Evolutionary conservation across 1,140 invertebrate species (phyloP), one percentile per base, ranked within the genome.

Genomic region (Akabosia matsudoensis): DNA sequence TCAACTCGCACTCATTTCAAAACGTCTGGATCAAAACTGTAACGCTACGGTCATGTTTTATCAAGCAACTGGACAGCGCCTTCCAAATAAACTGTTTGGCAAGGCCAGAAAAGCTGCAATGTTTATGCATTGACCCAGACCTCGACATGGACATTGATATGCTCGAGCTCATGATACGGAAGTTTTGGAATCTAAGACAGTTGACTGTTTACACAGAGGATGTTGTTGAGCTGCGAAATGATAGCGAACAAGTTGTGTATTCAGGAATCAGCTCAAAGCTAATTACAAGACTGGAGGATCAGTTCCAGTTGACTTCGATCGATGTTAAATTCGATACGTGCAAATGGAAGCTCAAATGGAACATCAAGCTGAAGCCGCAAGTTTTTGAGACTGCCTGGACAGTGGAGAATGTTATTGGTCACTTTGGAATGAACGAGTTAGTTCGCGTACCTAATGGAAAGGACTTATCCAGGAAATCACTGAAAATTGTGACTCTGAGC

Each of bases 301-400:
- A 67, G 31, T 67, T 67, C n/a, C 61, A 28, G n/a, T 10, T 67
- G 4, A 67, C 61, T 31, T 67, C 61, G 13, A 13, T 67, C 7
- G 61, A 67, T 30, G n/a, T 67, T 30, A 67, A 67, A 31, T 67
- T 67, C 31, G 61, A 67, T 30, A 67, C 61, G n/a, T 30, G 30
- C 61, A 67, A 31, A 30, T 67, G 61, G 61, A 67, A 67, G 31
- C 61, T 67, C 3, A 67, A 67, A 67, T 67, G 61, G 61, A 67
- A 67, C n/a, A 67, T 67, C 7, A 67, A 67, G 28, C 10, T 67
- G 28, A 67, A 67, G n/a, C 61, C 61, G 3, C 61, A 67, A 30
- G 28, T 28, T 13, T 67, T 67, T 4, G 61, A 31, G 3, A 67
- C 28, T 13, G 3, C 28, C n/a, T 67, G 61, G 61, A 10, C 28